Base-by-base conservation (phyloP, 2,113 vertebrate species). In the Rhinolophus ferrumequinum region DNA sequence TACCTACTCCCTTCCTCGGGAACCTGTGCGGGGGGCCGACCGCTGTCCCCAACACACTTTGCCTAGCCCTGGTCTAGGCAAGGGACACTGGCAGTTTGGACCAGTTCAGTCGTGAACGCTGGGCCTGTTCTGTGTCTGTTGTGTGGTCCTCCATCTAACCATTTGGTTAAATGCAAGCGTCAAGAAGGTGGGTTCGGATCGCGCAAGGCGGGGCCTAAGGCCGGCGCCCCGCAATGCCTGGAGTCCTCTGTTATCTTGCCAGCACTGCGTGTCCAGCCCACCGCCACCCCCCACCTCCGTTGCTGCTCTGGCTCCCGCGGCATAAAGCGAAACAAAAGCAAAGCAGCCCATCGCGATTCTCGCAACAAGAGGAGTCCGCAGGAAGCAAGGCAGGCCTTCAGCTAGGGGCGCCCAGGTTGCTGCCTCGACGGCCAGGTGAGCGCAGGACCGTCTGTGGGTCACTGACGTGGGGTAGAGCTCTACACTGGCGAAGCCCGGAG, bases 391-490 rank as follows among this genome's bases (percentile, higher is more conserved):
- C 5, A 5, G 35, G 33, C 22, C 33, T 2, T 1, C 22, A 8
- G 38, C 38, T 13, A 2, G 3, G 5, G 4, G 38, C 21, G 28
- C n/a, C 18, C 22, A 28, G 28, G 41, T 14, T 6, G 77, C 50
- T 0, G 69, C 8, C 5, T 1, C 1, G 12, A 15, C 13, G 9
- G 30, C 35, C 47, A 1, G 69, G 66, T 7, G 60, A 35, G 64
- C 50, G 6, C 52, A 0, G 26, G 3, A 8, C 41, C 1, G 28
- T 19, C 8, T 9, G 52, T 52, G 0, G 24, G 28, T 5, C 1
- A 13, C 35, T 0, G 0, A 22, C 16, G n/a, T 82, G 0, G 0
- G 33, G 80, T 98, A 96, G 97, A 97, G 85, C 30, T 96, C 97
- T 97, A 97, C 93, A 5, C 1, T 8, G 44, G 1, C 6, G 0